Conservation (phyloP, 92 coral and sea anemone species). For the Palythoa caribaeorum region DNA sequence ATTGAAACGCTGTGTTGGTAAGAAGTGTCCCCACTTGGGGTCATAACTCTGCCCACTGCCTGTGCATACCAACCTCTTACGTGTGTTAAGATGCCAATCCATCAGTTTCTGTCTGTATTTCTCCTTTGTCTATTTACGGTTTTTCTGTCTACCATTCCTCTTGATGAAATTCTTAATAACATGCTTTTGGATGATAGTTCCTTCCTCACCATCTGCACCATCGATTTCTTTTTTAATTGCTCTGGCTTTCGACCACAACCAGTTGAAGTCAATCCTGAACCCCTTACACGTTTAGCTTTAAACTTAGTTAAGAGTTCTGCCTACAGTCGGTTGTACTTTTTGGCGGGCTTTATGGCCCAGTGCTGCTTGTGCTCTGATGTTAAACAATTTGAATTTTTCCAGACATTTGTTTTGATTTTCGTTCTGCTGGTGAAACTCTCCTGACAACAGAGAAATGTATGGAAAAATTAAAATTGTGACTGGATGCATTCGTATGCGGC, state of each 20-base stretch:
- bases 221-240: slow-evolving; percentile 13
- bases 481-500: too few relatives aligned
- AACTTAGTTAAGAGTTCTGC: slow-evolving; percentile 11
- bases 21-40: too few relatives aligned
- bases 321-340: neutral
- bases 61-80: neutral
- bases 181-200: slow-evolving; percentile 11
- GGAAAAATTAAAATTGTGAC: too few relatives aligned
- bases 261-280: slow-evolving; percentile 10
- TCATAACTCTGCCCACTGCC: too few relatives aligned
- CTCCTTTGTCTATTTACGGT: neutral
- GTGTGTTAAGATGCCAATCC: slow-evolving; percentile 22
- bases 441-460: too few relatives aligned
- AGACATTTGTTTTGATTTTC: too few relatives aligned
- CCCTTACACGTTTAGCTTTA: slow-evolving; percentile 25
- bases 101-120: slow-evolving; percentile 17
- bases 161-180: neutral
- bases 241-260: slow-evolving; percentile 24
- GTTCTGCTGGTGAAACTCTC: too few relatives aligned
- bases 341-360: slow-evolving; percentile 27
- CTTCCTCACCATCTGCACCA: slow-evolving; percentile 17
- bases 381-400: too few relatives aligned
- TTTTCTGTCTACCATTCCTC: neutral
- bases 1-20: too few relatives aligned
- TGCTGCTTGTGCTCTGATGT: slow-evolving; percentile 22